Base-by-base conservation (phyloP, 1,140 invertebrate genomes). In the Microvelia longipes region DNA sequence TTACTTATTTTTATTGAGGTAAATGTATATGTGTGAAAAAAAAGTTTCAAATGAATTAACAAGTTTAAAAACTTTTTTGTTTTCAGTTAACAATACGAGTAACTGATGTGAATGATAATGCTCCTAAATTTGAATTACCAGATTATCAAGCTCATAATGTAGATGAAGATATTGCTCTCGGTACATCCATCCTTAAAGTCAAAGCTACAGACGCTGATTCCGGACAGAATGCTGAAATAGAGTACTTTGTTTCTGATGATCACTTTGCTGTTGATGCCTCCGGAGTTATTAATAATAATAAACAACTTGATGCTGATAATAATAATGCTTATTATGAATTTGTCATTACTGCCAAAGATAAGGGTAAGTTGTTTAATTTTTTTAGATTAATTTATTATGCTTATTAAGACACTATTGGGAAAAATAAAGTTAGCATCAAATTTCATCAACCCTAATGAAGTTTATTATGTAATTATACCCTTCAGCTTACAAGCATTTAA, bases 311-410 rank as follows among this genome's bases (percentile, higher is more conserved):
- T 79, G 94, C 93, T 27, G 94, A 96, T 76, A 93, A 95, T 75
- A 96, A 96, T 74, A 96, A 96, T 78, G 93, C 93, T n/a, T 94
- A 94, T 77, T 96, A 96, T 77, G 92, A 95, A 79, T 94, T 96
- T 76, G 86, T 88, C 28, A 92, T 96, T 2, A 94, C 92, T 15
- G 93, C 93, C 2, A 93, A 90, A 77, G 93, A 96, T 77, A 94
- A 93, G 81, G 93, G 85, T 85, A 29, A 68, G 24, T 64, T 5
- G 19, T 50, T 50, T 19, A 50, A 11, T 50, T 11, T 19, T 50
- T 50, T 50, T n/a, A n/a, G n/a, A n/a, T n/a, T n/a, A n/a, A n/a
- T n/a, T n/a, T n/a, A n/a, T n/a, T n/a, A n/a, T n/a, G n/a, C n/a
- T n/a, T n/a, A n/a, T n/a, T n/a, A n/a, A n/a, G n/a, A n/a, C n/a